Conservation (phyloP, 2,797 vertebrate genomes). For the Peromyscus aztecus region DNA sequence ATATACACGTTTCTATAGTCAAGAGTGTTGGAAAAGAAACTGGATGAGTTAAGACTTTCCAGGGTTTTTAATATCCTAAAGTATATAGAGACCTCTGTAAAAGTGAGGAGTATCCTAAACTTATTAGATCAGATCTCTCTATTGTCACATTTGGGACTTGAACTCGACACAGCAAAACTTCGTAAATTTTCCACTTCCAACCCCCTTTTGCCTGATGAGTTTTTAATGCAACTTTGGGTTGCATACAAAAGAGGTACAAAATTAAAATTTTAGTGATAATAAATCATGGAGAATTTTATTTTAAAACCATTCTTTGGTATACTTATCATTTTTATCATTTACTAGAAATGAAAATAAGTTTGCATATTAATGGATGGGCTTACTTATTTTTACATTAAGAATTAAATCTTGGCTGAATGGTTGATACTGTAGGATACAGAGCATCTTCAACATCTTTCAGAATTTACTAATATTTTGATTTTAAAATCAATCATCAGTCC, state of each 20-base stretch:
- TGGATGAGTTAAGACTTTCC: conserved; percentile 8
- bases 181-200: not conserved
- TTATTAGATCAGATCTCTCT: conserved; percentile 42
- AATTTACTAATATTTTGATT: not conserved
- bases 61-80: conserved; percentile 48
- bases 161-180: conserved; percentile 7
- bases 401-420: not conserved
- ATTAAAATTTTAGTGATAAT: not conserved
- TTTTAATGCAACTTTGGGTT: not conserved
- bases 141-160: conserved; percentile 27
- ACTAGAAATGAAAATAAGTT: not conserved
- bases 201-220: not conserved
- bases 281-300: not conserved
- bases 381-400: not conserved
- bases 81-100: conserved; percentile 7
- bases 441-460: not conserved
- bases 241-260: not conserved
- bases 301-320: not conserved
- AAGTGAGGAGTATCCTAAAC: conserved; percentile 47
- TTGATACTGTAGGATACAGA: not conserved
- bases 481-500: not conserved
- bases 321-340: not conserved
- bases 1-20: conserved; percentile 17
- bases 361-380: not conserved
- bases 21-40: conserved; percentile 49